phyloP scores from a whole-genome alignment of 2,888 invertebrate species.

The Pseudococcus jackbeardsleyi region DNA sequence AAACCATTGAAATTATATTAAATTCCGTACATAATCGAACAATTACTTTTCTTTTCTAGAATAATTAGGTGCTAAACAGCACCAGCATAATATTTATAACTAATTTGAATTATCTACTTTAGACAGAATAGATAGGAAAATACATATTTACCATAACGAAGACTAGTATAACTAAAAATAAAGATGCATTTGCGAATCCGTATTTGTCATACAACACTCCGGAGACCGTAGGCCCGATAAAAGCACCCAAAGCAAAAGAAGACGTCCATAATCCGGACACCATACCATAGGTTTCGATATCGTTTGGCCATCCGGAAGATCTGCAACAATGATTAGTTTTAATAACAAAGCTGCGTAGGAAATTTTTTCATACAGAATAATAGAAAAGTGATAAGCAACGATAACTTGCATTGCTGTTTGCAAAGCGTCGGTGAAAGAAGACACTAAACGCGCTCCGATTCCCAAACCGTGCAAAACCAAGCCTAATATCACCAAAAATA shows the following conservation, averaged over 20 bases:
- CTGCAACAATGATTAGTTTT: conserved; percentile 70
- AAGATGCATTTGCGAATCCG: conserved; percentile 79
- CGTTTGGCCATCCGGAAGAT: conserved; percentile 83
- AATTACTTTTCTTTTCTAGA: too few relatives aligned
- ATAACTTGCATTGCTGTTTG: conserved; percentile 82
- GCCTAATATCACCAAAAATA: conserved; percentile 80
- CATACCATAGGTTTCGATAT: conserved; percentile 88
- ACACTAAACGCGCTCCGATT: conserved; percentile 86
- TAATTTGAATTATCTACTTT: not conserved
- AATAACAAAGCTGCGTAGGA: too few relatives aligned
- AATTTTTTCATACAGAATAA: not conserved
- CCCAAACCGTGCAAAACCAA: conserved; percentile 86
- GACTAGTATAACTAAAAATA: conserved; percentile 80
- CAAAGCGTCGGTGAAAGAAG: conserved; percentile 87
- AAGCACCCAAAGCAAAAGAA: conserved; percentile 88
- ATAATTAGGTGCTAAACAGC: too few relatives aligned
- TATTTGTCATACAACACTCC: conserved; percentile 82
- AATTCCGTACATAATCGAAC: too few relatives aligned
- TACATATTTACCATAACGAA: conserved; percentile 77
- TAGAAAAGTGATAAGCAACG: not conserved
- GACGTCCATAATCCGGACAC: conserved; percentile 93
- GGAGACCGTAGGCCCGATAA: conserved; percentile 83
- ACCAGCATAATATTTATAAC: too few relatives aligned
- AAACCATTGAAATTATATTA: not conserved
- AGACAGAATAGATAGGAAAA: not conserved